These are phyloP conservation scores for Cepphus grylle DNA, from an alignment of 2,113 vertebrate species.

Conservation along the genomic window DNA sequence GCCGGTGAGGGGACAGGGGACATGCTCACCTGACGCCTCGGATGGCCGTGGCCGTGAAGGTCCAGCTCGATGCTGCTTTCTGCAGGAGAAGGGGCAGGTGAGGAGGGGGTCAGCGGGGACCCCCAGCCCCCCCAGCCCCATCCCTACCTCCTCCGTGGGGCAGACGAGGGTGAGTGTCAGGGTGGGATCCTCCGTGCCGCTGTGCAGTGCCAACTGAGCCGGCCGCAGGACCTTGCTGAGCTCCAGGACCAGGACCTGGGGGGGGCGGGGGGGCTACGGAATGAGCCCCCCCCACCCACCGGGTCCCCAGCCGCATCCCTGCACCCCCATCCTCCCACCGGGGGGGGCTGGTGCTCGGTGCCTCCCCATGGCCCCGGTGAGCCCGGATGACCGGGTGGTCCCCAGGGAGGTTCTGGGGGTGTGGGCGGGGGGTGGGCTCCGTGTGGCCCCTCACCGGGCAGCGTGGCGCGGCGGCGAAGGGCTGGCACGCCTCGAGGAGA, in stretches of 20 bases:
- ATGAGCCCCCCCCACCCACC: background rate
- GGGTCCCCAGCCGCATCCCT: background rate
- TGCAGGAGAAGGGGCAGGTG: constrained; percentile 35
- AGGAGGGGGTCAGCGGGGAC: background rate
- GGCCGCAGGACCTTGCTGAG: constrained; percentile 82
- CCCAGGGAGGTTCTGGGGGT: background rate
- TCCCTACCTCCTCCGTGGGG: constrained; percentile 70
- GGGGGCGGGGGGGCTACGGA: rapidly evolving
- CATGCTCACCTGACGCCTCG: constrained; percentile 83
- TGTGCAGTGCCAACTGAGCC: constrained; percentile 70
- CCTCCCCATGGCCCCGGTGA: background rate
- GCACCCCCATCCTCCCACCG: background rate
- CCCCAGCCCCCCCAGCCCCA: background rate
- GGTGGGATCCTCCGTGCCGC: constrained; percentile 63
- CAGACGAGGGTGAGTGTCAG: constrained; percentile 79
- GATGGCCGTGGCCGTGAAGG: constrained; percentile 78
- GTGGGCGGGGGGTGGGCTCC: rapidly evolving
- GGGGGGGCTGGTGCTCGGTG: background rate
- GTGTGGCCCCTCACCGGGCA: constrained; percentile 77
- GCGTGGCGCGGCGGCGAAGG: constrained; percentile 54
- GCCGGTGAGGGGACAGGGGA: rapidly evolving
- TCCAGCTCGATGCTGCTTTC: constrained; percentile 83
- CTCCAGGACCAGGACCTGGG: constrained; percentile 86
- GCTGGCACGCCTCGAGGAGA: constrained; percentile 79
- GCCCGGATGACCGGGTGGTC: rapidly evolving